Conservation (phyloP, 1,140 invertebrate genomes). For the Bombus superbus region DNA sequence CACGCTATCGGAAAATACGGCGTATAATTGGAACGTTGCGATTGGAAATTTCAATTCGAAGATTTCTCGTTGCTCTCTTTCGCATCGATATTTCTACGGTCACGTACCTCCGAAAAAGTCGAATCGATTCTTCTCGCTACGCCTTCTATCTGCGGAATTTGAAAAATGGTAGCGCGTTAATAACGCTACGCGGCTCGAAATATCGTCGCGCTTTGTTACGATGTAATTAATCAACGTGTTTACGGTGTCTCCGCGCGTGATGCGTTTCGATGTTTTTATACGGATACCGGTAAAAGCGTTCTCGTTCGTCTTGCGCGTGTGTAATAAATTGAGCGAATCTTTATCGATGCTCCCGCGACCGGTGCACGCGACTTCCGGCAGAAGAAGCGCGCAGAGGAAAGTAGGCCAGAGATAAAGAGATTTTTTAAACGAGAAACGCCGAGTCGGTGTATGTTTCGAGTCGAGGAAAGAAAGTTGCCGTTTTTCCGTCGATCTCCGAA, state of each 20-base stretch:
- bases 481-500: background rate
- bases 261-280: background rate
- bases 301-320: background rate
- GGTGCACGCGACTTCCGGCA: conserved; percentile 15
- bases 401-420: conserved; percentile 22
- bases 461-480: background rate
- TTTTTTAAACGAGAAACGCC: background rate
- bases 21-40: too few species aligned
- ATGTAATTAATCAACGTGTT: background rate
- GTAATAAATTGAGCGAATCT: background rate
- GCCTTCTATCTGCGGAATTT: background rate
- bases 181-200: conserved; percentile 4
- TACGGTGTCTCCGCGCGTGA: background rate
- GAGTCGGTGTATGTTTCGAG: too few species aligned
- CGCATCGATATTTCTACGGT: too few species aligned
- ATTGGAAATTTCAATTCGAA: too few species aligned
- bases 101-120: background rate
- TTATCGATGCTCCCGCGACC: background rate
- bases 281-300: background rate
- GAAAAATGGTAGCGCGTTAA: conserved; percentile 10
- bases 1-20: background rate
- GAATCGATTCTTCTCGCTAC: too few species aligned
- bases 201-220: background rate
- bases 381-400: conserved; percentile 10
- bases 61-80: too few species aligned